Base-by-base conservation (phyloP, 2,888 invertebrate genomes). In the Scaptomyza parva region DNA sequence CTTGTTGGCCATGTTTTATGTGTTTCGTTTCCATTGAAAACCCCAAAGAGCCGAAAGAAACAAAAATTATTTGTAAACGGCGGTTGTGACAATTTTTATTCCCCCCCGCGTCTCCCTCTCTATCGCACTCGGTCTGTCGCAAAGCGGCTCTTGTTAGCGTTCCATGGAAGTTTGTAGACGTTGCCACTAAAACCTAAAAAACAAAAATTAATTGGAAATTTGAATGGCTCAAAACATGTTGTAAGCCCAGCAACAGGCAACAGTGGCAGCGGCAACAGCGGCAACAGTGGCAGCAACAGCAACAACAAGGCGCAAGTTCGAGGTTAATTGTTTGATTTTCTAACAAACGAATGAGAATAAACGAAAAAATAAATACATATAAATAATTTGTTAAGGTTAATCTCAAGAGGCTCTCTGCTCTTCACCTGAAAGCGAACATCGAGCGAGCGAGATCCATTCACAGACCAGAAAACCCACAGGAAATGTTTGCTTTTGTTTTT, bases 271-370 rank as follows among this genome's bases (percentile, higher is more conserved):
- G 59, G 14, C 57, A 62, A 37, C 64, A 51, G 28, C 54, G 63
- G 63, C 30, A 58, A 14, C 57, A 60, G 41, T 60, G 33, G 41
- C 57, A 41, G 40, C 55, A 53, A 37, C 63, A 39, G 64, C 68
- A 61, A 39, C 75, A 63, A 77, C 50, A 70, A 75, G 60, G 65
- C 63, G 57, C 83, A 79, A 86, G 86, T 83, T 82, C 83, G 86
- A 83, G 86, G 86, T 85, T 86, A 86, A 86, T 86, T 86, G 86
- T 86, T 85, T 83, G 86, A 85, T 83, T 83, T 83, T 83, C 86
- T 83, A 85, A 83, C 80, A 79, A 79, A 79, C 47, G 33, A 47
- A 35, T 8, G 8, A n/a, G n/a, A n/a, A 33, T 33, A 30, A 5
- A 28, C 8, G 59, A 70, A 70, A 68, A 59, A 57, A 61, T 30